Evolutionary conservation across 1,140 invertebrate genomes (phyloP).

Genomic region (Dendrolimus kikuchii): DNA sequence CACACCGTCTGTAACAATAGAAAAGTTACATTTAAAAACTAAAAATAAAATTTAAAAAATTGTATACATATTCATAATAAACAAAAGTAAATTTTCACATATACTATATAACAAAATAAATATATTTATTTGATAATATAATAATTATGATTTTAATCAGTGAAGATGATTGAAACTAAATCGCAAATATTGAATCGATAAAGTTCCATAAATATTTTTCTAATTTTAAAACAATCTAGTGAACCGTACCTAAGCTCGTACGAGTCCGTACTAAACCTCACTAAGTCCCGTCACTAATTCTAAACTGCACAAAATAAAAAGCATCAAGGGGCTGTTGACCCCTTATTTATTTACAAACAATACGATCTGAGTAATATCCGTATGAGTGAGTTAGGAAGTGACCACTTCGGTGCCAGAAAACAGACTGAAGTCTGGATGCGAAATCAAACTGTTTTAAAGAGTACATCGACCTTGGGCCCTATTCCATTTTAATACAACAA

Average conservation of each 20-base stretch:
- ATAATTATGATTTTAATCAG: not conserved
- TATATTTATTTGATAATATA: not conserved
- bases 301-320: conserved; percentile 12
- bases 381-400: conserved; percentile 27
- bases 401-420: conserved; percentile 42
- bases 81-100: too few species aligned
- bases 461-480: conserved; percentile 53
- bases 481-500: conserved; percentile 46
- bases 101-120: conserved; percentile 1
- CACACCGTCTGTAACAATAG: conserved; percentile 68
- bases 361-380: conserved; percentile 17
- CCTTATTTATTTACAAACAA: conserved; percentile 57
- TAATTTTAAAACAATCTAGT: too few species aligned
- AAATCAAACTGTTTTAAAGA: conserved; percentile 57
- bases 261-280: conserved; percentile 6
- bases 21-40: conserved; percentile 26
- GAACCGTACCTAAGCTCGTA: too few species aligned
- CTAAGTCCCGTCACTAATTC: conserved; percentile 1
- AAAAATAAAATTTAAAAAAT: conserved; percentile 7
- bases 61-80: too few species aligned
- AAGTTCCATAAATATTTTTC: not conserved
- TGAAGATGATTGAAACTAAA: not conserved
- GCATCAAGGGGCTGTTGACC: conserved; percentile 42
- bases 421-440: conserved; percentile 62
- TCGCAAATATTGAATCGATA: not conserved